phyloP scores from a whole-genome alignment of 2,113 vertebrate species.

The Bothrops jararaca region DNA sequence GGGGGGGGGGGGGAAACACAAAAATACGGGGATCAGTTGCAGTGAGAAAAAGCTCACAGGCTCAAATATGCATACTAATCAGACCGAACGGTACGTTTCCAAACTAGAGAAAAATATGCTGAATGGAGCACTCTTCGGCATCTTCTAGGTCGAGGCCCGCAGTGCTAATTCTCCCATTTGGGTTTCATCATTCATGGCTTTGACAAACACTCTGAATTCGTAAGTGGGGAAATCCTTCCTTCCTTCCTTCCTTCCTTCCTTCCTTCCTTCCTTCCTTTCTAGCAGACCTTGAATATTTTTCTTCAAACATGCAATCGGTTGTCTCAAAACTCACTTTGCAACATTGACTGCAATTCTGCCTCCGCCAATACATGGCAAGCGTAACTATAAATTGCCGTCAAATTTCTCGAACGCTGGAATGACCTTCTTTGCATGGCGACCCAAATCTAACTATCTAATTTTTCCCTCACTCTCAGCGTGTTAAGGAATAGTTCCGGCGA shows the following conservation, averaged over 20 bases:
- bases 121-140: neutral
- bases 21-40: neutral
- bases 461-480: neutral
- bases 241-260: too few species aligned
- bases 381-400: neutral
- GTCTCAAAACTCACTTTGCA: neutral
- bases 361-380: neutral
- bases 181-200: neutral
- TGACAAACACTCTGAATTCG: neutral
- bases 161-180: neutral
- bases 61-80: neutral
- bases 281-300: neutral
- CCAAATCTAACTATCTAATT: rapidly evolving
- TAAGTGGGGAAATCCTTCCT: neutral
- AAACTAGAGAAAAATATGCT: neutral
- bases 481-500: slow-evolving; percentile 1
- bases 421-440: slow-evolving; percentile 40
- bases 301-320: neutral
- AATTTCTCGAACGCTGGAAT: neutral
- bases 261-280: neutral
- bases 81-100: neutral
- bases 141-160: neutral
- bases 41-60: neutral
- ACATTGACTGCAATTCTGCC: neutral
- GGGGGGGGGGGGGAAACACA: neutral